A percentile compares a stretch with the other conserved stretches of the same genome.
Evolutionary conservation across 2,797 vertebrate genomes (phyloP).

Genomic region (Enteromius fasciolatus): DNA sequence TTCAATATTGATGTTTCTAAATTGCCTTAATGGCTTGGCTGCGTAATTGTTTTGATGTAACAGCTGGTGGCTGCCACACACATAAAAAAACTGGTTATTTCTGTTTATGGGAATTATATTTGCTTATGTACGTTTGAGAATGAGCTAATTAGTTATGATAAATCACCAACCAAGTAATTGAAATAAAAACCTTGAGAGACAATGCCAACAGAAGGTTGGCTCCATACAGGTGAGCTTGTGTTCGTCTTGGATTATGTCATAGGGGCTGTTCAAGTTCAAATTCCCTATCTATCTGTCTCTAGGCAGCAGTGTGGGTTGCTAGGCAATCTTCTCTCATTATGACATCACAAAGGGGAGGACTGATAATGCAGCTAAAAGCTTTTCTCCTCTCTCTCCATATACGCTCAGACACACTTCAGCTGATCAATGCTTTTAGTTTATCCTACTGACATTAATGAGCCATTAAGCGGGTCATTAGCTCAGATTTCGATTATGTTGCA

Average conservation of each 20-base stretch:
- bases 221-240: slow-evolving; percentile 32
- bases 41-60: slow-evolving; percentile 33
- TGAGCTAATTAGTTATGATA: background rate
- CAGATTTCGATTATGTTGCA: background rate
- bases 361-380: slow-evolving; percentile 35
- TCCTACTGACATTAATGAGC: slow-evolving; percentile 43
- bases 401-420: background rate
- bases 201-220: background rate
- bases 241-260: slow-evolving; percentile 39
- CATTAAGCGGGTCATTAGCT: slow-evolving; percentile 32
- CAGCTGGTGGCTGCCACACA: background rate
- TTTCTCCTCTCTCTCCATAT: slow-evolving; percentile 15
- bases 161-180: background rate
- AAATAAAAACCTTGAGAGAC: background rate
- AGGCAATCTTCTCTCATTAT: slow-evolving; percentile 49
- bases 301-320: slow-evolving; percentile 50
- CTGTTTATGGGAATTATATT: background rate
- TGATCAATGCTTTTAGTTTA: slow-evolving; percentile 47
- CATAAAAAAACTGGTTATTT: background rate
- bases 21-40: slow-evolving; percentile 23
- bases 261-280: slow-evolving; percentile 32
- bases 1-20: slow-evolving; percentile 42
- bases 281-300: slow-evolving; percentile 36
- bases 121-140: background rate
- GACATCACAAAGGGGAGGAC: slow-evolving; percentile 46